Base-by-base conservation (phyloP, 2,113 vertebrate species). In the Kryptolebias marmoratus region DNA sequence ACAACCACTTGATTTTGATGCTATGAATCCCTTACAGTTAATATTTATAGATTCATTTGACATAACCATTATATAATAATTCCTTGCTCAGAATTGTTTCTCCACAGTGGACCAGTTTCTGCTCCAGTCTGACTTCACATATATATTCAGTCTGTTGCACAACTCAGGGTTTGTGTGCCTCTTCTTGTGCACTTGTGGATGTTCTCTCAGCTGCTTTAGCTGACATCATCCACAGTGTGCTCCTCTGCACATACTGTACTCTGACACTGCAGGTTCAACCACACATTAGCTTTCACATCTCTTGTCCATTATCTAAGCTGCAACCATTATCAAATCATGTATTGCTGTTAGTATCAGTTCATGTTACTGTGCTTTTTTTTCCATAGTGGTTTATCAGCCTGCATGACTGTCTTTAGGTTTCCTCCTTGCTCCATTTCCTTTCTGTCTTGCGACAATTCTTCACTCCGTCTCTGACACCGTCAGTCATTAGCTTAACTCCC, bases 401-500 rank as follows among this genome's bases (percentile, higher is more conserved):
- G 48, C 72, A 15, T 54, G 44, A 52, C 58, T 64, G 70, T 81
- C 42, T 70, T 80, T 54, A 62, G 60, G 55, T 31, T 79, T 76
- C 63, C 58, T 77, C 31, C 61, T 22, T 63, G 64, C 75, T 80
- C 60, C 73, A 82, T 84, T 85, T 85, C 65, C 70, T 74, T 30
- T 61, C 49, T 81, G 31, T 85, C 67, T 68, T 76, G 60, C 73
- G 78, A 74, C 47, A 27, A 45, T 22, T 49, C 57, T 81, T 47
- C 39, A 70, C 76, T 73, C 48, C 22, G 67, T 79, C 71, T 78
- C 56, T 70, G 71, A 59, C 76, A 45, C 65, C 11, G 11, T 63
- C 79, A 61, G 79, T 87, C 83, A 87, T 89, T 89, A 90, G 56
- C 56, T 73, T 44, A 77, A 72, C 74, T 79, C 61, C 28, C 59